Base-by-base conservation (phyloP, 2,888 invertebrate genomes). In the Pollenia griseotomentosa region DNA sequence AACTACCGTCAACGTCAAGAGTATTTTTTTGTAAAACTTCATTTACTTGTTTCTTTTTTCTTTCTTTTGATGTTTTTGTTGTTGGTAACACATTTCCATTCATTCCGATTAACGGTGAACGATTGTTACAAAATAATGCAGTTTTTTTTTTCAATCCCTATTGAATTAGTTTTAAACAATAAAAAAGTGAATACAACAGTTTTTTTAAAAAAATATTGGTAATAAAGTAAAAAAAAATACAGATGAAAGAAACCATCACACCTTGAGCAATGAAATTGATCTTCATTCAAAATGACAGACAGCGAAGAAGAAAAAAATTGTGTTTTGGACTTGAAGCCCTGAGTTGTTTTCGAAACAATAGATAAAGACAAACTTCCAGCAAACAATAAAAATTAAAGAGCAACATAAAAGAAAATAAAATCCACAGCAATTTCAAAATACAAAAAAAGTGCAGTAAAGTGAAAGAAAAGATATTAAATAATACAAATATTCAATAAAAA, bases 241-340 rank as follows among this genome's bases (percentile, higher is more conserved):
- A 70, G 14, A n/a, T n/a, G n/a, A n/a, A 77, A 40, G 55, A 59
- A 42, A 42, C 11, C 6, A 55, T 51, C 19, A 70, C 33, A 75
- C 68, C 75, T 83, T 61, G 40, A 68, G 59, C 66, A 75, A 51
- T 68, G 40, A 75, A 75, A 75, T 75, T 86, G 83, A 83, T 83
- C 83, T 83, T 73, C 66, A 73, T 16, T 46, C 23, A 42, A 53
- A 63, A 33, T 40, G 9, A 63, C 65, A 51, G 48, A 14, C 40
- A 75, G 16, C 12, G 12, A 44, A 51, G 51, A 53, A 61, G 53
- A 71, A 53, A 61, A 65, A 65, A 19, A 33, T 33, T 6, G 33
- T 33, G 44, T 42, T 61, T 44, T n/a, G 33, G 33, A 42, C 5
- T 33, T 40, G 2, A 78, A 46, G 59, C 8, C 19, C 16, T 7